Evolutionary conservation across 2,113 vertebrate species (phyloP).

Genomic region (Caracal caracal): DNA sequence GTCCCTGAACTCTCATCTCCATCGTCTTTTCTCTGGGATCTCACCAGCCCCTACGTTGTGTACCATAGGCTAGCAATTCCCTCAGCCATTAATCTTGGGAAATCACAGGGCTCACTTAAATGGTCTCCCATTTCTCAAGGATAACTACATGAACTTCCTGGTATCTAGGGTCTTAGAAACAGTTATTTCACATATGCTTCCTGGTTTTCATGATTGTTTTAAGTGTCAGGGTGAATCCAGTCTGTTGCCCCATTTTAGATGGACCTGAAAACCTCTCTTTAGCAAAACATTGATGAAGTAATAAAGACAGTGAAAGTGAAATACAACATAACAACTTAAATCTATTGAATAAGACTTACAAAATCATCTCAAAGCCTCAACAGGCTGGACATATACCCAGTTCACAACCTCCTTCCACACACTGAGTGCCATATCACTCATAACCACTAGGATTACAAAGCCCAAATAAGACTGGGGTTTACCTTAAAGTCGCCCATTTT

Average conservation of each 20-base stretch:
- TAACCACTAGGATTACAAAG: neutral
- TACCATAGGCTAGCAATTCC: neutral
- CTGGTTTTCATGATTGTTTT: neutral
- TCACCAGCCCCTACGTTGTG: neutral
- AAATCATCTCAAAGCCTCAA: neutral
- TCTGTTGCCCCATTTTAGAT: neutral
- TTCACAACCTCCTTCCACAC: neutral
- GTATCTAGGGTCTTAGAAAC: neutral
- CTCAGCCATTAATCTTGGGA: too few relatives aligned
- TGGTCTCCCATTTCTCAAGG: neutral
- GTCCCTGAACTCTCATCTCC: neutral
- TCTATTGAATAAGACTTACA: neutral
- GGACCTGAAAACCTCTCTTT: neutral
- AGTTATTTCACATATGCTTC: neutral
- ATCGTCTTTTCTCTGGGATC: neutral
- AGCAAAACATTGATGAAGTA: neutral
- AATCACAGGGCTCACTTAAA: neutral
- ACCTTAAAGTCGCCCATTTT: too few relatives aligned
- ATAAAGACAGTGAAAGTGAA: neutral
- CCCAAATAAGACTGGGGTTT: neutral
- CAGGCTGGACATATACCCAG: neutral
- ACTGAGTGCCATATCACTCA: too few relatives aligned
- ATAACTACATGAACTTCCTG: neutral
- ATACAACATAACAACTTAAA: neutral
- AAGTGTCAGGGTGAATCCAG: neutral